Percentiles rank a stretch among this genome's conserved stretches.
Conservation (phyloP, 2,797 vertebrate genomes). For the Varecia variegata region DNA sequence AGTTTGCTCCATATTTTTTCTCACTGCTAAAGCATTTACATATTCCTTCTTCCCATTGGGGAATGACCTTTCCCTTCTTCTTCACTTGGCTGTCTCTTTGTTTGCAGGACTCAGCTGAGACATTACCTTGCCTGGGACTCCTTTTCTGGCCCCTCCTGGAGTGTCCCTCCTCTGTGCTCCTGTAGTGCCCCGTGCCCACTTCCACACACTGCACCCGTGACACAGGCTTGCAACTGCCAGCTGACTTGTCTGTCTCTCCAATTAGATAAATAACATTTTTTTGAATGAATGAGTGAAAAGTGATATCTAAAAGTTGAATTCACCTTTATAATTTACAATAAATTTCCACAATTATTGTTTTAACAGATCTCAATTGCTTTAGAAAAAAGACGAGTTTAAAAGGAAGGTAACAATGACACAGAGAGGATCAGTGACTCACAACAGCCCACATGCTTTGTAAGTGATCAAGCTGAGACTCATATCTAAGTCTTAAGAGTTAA, state of each 20-base stretch:
- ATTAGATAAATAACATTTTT: background rate
- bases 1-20: background rate
- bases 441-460: background rate
- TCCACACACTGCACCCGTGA: background rate
- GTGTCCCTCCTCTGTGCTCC: background rate
- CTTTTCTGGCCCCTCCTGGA: background rate
- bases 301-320: background rate
- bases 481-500: background rate
- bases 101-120: background rate
- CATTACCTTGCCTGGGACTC: background rate
- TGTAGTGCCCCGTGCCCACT: fast-evolving
- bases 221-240: background rate
- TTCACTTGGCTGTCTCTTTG: background rate
- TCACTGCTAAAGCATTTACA: background rate
- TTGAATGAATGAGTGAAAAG: background rate
- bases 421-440: no score
- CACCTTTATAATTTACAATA: background rate
- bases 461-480: background rate
- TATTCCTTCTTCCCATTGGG: background rate
- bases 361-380: background rate
- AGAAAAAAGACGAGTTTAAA: background rate
- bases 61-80: background rate
- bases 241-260: background rate
- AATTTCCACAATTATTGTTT: background rate
- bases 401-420: background rate